Conservation (phyloP, 2,888 invertebrate species). For the Peribatodes rhomboidaria region DNA sequence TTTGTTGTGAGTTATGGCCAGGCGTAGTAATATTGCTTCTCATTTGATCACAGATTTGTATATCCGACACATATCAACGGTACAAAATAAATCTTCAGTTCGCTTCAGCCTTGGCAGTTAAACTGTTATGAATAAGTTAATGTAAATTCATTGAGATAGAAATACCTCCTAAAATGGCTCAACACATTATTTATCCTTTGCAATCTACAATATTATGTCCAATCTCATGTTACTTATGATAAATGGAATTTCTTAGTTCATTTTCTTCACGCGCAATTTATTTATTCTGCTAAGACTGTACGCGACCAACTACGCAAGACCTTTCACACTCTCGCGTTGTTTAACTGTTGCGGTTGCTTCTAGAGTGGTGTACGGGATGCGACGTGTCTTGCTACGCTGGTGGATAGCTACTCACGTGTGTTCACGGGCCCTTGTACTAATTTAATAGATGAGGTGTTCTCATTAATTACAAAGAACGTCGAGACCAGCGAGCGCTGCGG, state of each 20-base stretch:
- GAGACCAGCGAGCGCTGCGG: conserved; percentile 75
- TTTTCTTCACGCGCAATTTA: conserved; percentile 83
- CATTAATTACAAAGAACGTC: conserved; percentile 86
- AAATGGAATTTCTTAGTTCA: conserved; percentile 82
- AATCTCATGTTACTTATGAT: conserved; percentile 70
- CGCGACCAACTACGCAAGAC: conserved; percentile 58
- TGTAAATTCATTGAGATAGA: neutral
- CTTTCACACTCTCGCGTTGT: conserved; percentile 44
- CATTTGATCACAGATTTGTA: neutral
- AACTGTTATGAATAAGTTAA: no score
- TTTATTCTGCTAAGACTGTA: conserved; percentile 78
- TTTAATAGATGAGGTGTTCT: conserved; percentile 86
- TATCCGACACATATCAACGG: neutral
- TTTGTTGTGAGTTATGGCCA: conserved; percentile 38
- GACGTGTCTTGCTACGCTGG: conserved; percentile 65
- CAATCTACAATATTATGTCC: conserved; percentile 47
- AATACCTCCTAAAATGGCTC: neutral
- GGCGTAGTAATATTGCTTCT: conserved; percentile 18
- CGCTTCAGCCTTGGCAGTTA: no score
- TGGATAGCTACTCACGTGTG: conserved; percentile 68
- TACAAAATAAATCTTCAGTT: no score
- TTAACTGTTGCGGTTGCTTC: conserved; percentile 32
- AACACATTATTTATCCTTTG: neutral
- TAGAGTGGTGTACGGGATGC: conserved; percentile 37
- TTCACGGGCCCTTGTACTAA: conserved; percentile 81